Percentiles rank a stretch among this genome's conserved stretches.
Evolutionary conservation across 2,797 vertebrate species (phyloP).

Genomic region (Anableps anableps): DNA sequence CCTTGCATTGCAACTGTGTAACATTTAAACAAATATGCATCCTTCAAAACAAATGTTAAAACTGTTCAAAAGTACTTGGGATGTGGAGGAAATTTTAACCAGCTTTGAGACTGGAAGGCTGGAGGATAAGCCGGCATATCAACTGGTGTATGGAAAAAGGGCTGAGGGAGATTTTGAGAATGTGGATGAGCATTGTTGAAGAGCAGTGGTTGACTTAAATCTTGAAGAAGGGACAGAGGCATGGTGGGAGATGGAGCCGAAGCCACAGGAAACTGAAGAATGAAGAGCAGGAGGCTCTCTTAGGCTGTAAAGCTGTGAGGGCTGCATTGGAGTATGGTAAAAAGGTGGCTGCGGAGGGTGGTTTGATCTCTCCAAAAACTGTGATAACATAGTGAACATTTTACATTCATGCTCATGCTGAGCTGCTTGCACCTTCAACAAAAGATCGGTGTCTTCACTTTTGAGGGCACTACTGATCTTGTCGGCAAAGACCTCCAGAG

Average conservation of each 20-base stretch:
- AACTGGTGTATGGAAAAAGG: too few relatives aligned
- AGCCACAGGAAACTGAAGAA: not conserved
- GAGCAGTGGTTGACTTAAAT: too few relatives aligned
- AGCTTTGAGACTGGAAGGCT: too few relatives aligned
- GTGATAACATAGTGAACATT: not conserved
- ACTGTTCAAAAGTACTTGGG: too few relatives aligned
- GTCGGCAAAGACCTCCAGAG: not conserved
- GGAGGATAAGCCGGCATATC: too few relatives aligned
- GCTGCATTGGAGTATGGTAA: not conserved
- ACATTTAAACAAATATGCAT: too few relatives aligned
- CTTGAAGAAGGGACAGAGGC: not conserved
- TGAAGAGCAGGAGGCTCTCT: not conserved
- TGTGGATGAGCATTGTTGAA: too few relatives aligned
- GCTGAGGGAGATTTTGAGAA: too few relatives aligned
- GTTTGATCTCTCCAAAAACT: not conserved
- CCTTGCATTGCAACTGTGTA: too few relatives aligned
- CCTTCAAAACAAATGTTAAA: too few relatives aligned
- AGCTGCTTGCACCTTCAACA: constrained; percentile 3
- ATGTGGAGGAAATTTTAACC: too few relatives aligned
- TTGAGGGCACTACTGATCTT: not conserved
- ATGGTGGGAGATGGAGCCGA: not conserved
- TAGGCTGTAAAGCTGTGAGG: not conserved
- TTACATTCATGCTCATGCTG: not conserved
- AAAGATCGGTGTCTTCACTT: not conserved
- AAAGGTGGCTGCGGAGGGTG: not conserved